Conservation (phyloP, 2,113 vertebrate genomes). For the Sapayoa aenigma region DNA sequence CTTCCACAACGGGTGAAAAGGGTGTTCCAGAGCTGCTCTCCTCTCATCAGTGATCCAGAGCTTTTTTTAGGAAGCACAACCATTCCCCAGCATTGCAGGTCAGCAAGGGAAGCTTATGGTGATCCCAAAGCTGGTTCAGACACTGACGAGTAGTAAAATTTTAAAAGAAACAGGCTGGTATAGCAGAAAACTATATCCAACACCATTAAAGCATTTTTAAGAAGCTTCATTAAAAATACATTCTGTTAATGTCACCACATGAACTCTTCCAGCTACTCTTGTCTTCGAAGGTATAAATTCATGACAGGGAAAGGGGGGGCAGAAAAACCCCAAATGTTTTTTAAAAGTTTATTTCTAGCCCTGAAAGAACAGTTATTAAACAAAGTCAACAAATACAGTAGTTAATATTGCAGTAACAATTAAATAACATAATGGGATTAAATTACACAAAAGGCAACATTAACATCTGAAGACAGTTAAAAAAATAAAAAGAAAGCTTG, state of each 20-base stretch:
- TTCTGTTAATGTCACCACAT: background rate
- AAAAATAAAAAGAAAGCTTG: slow-evolving; percentile 69
- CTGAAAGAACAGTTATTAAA: slow-evolving; percentile 80
- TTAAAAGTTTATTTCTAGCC: slow-evolving; percentile 80
- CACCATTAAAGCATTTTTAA: background rate
- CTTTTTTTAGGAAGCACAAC: background rate
- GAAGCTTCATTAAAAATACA: background rate
- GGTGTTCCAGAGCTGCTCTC: background rate
- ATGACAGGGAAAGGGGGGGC: background rate
- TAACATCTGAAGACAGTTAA: slow-evolving; percentile 73
- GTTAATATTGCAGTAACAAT: slow-evolving; percentile 80
- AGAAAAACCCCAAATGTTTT: slow-evolving; percentile 26
- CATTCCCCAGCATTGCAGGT: accelerated
- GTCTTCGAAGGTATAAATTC: background rate
- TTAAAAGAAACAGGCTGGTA: background rate
- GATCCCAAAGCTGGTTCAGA: background rate
- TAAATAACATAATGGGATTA: slow-evolving; percentile 79
- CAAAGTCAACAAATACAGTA: slow-evolving; percentile 79
- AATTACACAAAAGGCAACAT: slow-evolving; percentile 76
- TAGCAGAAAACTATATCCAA: background rate
- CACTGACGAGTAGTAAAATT: background rate
- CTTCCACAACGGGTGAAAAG: background rate
- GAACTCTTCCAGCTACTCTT: background rate
- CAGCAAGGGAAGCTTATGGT: background rate
- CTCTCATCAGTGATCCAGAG: background rate